Evolutionary conservation across 1,140 invertebrate genomes (phyloP).

Genomic region (Pachypeltis micranthus): DNA sequence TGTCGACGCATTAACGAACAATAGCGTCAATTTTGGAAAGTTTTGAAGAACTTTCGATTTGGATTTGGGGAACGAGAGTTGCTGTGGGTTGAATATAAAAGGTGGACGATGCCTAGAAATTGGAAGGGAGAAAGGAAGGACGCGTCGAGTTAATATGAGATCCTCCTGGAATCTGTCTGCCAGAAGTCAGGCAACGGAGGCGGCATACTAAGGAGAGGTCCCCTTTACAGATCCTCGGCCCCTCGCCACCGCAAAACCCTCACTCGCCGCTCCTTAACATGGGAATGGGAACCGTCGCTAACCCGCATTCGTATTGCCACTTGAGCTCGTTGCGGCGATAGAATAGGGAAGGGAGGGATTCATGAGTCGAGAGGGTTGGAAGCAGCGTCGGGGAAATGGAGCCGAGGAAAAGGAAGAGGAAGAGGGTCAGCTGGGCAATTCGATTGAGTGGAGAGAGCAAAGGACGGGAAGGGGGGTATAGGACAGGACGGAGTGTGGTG

Average conservation of each 20-base stretch:
- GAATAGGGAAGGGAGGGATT: not conserved
- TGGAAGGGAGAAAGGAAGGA: not conserved
- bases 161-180: not conserved
- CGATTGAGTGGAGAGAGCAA: too few relatives aligned
- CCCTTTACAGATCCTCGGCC: too few relatives aligned
- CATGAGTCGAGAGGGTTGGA: not conserved
- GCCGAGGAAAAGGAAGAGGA: not conserved
- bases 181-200: not conserved
- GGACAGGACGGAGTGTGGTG: too few relatives aligned
- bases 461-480: not conserved
- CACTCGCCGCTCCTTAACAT: not conserved
- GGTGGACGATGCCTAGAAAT: not conserved
- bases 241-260: too few relatives aligned
- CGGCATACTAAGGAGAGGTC: not conserved
- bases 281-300: not conserved
- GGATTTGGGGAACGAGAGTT: too few relatives aligned
- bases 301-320: not conserved
- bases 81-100: too few relatives aligned
- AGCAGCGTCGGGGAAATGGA: not conserved
- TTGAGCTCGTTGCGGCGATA: not conserved
- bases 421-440: too few relatives aligned
- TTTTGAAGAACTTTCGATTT: too few relatives aligned
- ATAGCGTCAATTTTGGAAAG: too few relatives aligned
- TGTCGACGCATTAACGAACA: too few relatives aligned
- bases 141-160: not conserved